Base-by-base conservation (phyloP, 1,140 invertebrate genomes). In the Conopomorpha cramerella region DNA sequence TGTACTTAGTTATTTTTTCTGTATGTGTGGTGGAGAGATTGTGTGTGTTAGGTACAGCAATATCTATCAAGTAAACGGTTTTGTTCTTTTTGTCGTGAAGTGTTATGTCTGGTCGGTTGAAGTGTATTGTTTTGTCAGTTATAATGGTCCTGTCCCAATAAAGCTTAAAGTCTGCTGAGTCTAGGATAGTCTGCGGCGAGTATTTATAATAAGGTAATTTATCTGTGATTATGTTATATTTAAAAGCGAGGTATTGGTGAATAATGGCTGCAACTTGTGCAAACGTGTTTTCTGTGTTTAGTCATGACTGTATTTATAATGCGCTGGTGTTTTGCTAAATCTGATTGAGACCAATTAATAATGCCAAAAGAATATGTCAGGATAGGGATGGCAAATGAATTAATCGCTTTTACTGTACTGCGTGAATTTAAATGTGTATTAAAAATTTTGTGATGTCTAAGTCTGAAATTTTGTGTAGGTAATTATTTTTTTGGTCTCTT, bases 251-350 rank as follows among this genome's bases (percentile, higher is more conserved):
- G 8, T 19, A 31, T 31, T 41, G 41, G 14, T 48, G 38, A 11
- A 43, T 39, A 1, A 48, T 48, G 10, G 41, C 6, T 7, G 45
- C 27, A 7, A 29, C 27, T 8, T 29, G 27, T n/a, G n/a, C n/a
- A n/a, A n/a, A n/a, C n/a, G n/a, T n/a, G n/a, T n/a, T n/a, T n/a
- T n/a, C n/a, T n/a, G n/a, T n/a, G n/a, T n/a, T n/a, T n/a, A n/a
- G 11, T 29, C 27, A 11, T 29, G 27, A n/a, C 27, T 29, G 11
- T 29, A 12, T 11, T 29, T 25, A 34, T 15, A 1, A 47, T 10
- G 41, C 37, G 6, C 38, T 35, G 3, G 38, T 47, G 8, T 43
- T 43, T 16, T 47, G 45, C n/a, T 47, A 41, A 8, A 47, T 47
- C 0, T 40, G 43, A 17, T 47, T 38, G 0, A 38, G 30, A 11